Conservation (phyloP, 2,113 vertebrate genomes). For the Regulus satrapa region DNA sequence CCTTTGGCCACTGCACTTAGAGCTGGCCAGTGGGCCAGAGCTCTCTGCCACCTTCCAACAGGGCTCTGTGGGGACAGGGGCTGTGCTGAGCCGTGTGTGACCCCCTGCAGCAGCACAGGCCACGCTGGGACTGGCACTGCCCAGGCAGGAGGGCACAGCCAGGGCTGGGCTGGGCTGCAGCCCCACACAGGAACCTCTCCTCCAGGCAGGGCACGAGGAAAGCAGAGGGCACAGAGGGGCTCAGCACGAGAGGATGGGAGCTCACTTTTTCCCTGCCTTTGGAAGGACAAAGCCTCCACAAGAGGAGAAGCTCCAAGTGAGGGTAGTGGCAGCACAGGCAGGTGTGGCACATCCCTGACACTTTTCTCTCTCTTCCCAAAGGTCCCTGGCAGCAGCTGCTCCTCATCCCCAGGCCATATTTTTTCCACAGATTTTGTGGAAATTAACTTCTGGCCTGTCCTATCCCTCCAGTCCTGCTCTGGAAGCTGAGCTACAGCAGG, state of each 20-base stretch:
- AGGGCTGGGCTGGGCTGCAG: too few relatives aligned
- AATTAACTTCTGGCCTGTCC: neutral
- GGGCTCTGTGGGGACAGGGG: accelerated
- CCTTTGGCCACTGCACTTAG: neutral
- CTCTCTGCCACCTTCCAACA: neutral
- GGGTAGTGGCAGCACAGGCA: neutral
- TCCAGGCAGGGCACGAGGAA: neutral
- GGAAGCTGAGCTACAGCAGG: neutral
- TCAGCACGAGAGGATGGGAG: neutral
- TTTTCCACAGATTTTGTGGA: neutral
- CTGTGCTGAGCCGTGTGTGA: neutral
- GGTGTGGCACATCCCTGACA: accelerated
- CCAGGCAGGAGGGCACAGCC: neutral
- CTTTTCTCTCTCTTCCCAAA: neutral
- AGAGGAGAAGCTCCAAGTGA: neutral
- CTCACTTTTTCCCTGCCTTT: neutral
- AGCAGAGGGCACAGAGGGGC: neutral
- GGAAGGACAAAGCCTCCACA: neutral
- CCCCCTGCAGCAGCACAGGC: neutral
- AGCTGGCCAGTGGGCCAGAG: neutral
- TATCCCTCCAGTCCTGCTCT: neutral
- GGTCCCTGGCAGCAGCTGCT: neutral
- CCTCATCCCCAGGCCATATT: neutral
- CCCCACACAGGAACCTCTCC: accelerated
- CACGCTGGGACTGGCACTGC: accelerated